Base-by-base conservation (phyloP, 2,888 invertebrate species). In the Blera fallax region DNA sequence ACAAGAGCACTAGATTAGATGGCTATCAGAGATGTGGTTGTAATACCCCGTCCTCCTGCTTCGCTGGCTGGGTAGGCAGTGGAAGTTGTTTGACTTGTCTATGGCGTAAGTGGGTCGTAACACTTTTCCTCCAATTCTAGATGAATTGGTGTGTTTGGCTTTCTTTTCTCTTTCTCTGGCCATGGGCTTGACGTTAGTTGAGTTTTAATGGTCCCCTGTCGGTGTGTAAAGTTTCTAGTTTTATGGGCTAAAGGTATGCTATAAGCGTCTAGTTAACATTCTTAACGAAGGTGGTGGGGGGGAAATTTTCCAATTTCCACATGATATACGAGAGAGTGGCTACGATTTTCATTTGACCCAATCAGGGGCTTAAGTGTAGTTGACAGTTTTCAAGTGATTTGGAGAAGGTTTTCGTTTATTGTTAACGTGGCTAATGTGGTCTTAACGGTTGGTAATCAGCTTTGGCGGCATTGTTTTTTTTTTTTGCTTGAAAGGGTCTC, bases 81-180 rank as follows among this genome's bases (percentile, higher is more conserved):
- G 54, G 79, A 72, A 65, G 64, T 69, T 62, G 64, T 65, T 65
- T 72, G 64, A 65, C 76, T 65, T 72, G 77, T 77, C 58, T 60
- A 60, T 58, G 43, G 58, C 18, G 45, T 48, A 82, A 82, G 77
- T 82, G 65, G 81, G 70, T 72, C 82, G 65, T 60, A 60, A 73
- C 70, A 79, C 78, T 72, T 79, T 79, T 70, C 62, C 58, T 64
- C 2, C 48, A 29, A 50, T 54, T 34, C 62, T 18, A 70, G 60
- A 77, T 69, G 52, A 62, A 69, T 70, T 29, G 62, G 32, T 43
- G 8, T 54, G 40, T 32, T 72, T 62, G 69, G 62, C 76, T 76
- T 82, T 76, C 74, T 70, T 76, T 82, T 82, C 81, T 69, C 69
- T 64, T 67, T 74, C 43, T 69, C 48, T 60, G 56, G 65, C 76